Conservation (phyloP, 1,140 invertebrate species). For the Eufriesea mexicana region DNA sequence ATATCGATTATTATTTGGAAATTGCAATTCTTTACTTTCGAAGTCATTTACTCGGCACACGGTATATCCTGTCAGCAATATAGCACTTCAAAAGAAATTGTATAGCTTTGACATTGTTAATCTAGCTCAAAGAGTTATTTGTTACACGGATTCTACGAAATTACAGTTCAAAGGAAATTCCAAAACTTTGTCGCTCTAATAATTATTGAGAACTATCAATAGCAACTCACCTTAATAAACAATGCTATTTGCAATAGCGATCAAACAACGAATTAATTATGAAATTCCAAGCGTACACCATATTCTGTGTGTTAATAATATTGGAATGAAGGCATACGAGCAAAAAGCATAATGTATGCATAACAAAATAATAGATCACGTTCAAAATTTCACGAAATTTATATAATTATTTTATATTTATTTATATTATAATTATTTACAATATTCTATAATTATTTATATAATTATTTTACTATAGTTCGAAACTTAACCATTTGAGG, state of each 20-base stretch:
- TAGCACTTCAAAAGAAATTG: not conserved
- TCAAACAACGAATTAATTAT: slow-evolving; percentile 48
- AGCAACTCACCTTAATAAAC: slow-evolving; percentile 14
- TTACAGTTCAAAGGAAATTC: slow-evolving; percentile 35
- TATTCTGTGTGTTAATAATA: not conserved
- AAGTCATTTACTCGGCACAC: too few species aligned
- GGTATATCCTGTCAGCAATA: too few species aligned
- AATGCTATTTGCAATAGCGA: slow-evolving; percentile 1
- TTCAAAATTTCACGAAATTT: too few species aligned
- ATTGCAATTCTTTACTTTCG: too few species aligned
- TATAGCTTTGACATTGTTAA: not conserved
- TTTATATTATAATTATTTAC: too few species aligned
- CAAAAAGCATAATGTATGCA: not conserved
- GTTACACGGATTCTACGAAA: not conserved
- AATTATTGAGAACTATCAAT: slow-evolving; percentile 48
- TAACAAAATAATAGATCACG: too few species aligned
- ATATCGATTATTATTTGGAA: too few species aligned
- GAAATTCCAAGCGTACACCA: slow-evolving; percentile 27
- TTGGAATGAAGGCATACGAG: not conserved
- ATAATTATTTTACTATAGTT: too few species aligned
- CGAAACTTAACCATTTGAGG: too few species aligned
- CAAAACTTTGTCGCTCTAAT: slow-evolving; percentile 1
- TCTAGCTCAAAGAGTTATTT: not conserved
- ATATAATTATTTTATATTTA: too few species aligned
- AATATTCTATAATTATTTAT: too few species aligned